Evolutionary conservation across 1,140 invertebrate genomes (phyloP).

Genomic region (Lutraria rhynchaena): DNA sequence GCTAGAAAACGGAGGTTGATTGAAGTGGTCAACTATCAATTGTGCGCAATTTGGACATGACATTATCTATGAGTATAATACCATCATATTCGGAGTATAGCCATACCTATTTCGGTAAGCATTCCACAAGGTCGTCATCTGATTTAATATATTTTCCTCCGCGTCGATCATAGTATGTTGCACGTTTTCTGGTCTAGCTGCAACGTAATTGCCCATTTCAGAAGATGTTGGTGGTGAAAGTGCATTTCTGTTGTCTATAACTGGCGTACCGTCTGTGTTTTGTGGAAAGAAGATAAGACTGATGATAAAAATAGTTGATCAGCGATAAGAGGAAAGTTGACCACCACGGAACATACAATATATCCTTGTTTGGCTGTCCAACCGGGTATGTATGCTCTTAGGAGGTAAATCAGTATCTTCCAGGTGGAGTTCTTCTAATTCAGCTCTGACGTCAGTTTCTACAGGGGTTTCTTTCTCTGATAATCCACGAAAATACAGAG

Average conservation of each 20-base stretch:
- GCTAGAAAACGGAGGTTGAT: not conserved
- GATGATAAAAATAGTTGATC: not conserved
- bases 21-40: not conserved
- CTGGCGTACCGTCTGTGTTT: not conserved
- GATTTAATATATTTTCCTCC: not conserved
- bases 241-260: not conserved
- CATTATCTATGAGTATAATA: constrained; percentile 6
- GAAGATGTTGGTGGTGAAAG: not conserved
- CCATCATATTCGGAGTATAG: not conserved
- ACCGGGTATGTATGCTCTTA: too few relatives aligned
- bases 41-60: not conserved
- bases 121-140: not conserved
- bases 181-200: not conserved
- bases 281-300: constrained; percentile 2
- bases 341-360: not conserved
- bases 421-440: too few relatives aligned
- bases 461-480: too few relatives aligned
- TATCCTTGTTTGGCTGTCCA: not conserved
- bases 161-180: not conserved
- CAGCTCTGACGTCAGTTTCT: too few relatives aligned
- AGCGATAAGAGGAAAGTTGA: not conserved
- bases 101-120: not conserved
- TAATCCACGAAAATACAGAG: too few relatives aligned
- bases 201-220: not conserved
- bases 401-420: too few relatives aligned